Base-by-base conservation (phyloP, 1,140 invertebrate genomes). In the Amphibalanus amphitrite region DNA sequence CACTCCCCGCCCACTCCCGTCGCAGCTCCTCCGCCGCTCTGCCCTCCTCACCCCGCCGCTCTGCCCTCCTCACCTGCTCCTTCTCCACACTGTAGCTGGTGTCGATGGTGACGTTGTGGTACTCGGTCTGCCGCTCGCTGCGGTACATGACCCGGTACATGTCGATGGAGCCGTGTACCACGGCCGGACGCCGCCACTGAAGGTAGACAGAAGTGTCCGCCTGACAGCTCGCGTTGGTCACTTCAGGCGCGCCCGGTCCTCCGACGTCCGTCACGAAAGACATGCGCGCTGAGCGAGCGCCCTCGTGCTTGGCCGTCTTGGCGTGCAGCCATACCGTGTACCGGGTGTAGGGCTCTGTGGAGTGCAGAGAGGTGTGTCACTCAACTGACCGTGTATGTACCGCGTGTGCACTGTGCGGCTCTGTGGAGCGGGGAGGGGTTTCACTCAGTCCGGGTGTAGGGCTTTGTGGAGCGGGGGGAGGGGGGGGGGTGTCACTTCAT, bases 311-410 rank as follows among this genome's bases (percentile, higher is more conserved):
- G 77, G 81, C 82, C 15, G 88, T 89, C 76, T 85, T 87, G 25
- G 91, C 91, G 77, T 90, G 89, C 17, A 93, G 87, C 86, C 87
- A 92, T 74, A 95, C 87, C 79, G 88, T 89, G 79, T 94, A 94
- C 68, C 90, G 85, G 3, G 89, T 91, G 77, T 86, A 88, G 28
- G 92, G 88, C 77, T 86, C 90, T 92, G 81, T 72, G 85, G 83
- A n/a, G n/a, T n/a, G n/a, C n/a, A n/a, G n/a, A n/a, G n/a, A n/a
- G n/a, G n/a, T n/a, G n/a, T n/a, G n/a, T n/a, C n/a, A n/a, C n/a
- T n/a, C n/a, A n/a, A n/a, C n/a, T n/a, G n/a, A n/a, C n/a, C n/a
- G n/a, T n/a, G n/a, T n/a, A n/a, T n/a, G n/a, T n/a, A n/a, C n/a
- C n/a, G n/a, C n/a, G n/a, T n/a, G n/a, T n/a, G n/a, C n/a, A n/a